These are phyloP conservation scores for Bombus cullumanus DNA, from an alignment of 1,140 invertebrate genomes.

Conservation along the genomic window DNA sequence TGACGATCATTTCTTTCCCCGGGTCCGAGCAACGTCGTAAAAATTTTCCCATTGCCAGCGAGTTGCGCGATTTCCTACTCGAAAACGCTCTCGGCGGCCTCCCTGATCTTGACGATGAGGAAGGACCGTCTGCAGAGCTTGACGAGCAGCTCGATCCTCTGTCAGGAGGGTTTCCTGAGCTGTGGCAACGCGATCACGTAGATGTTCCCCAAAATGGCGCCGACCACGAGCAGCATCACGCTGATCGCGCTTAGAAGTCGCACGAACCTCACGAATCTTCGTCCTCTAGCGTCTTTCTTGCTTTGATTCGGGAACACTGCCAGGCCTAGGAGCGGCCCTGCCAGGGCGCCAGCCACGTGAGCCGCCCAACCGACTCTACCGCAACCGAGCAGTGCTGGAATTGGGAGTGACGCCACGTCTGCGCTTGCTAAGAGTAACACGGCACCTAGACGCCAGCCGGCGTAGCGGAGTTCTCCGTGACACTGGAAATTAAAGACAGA, in stretches of 20 bases:
- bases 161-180: conserved; percentile 78
- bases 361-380: conserved; percentile 89
- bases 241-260: conserved; percentile 78
- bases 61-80: conserved; percentile 65
- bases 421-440: conserved; percentile 85
- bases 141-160: conserved; percentile 78
- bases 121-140: conserved; percentile 79
- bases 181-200: conserved; percentile 80
- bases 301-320: conserved; percentile 86
- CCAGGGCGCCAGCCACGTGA: conserved; percentile 90
- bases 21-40: background rate
- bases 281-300: conserved; percentile 78
- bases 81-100: conserved; percentile 77
- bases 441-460: conserved; percentile 83
- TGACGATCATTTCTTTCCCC: background rate
- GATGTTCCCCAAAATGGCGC: conserved; percentile 79
- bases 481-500: conserved; percentile 79
- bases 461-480: conserved; percentile 84
- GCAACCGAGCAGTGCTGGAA: conserved; percentile 77
- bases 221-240: conserved; percentile 76
- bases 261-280: conserved; percentile 77
- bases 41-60: background rate
- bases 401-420: conserved; percentile 83
- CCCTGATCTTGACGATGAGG: conserved; percentile 79
- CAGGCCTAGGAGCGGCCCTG: conserved; percentile 91